phyloP scores from a whole-genome alignment of 2,113 vertebrate genomes.

The Glaucomys volans region DNA sequence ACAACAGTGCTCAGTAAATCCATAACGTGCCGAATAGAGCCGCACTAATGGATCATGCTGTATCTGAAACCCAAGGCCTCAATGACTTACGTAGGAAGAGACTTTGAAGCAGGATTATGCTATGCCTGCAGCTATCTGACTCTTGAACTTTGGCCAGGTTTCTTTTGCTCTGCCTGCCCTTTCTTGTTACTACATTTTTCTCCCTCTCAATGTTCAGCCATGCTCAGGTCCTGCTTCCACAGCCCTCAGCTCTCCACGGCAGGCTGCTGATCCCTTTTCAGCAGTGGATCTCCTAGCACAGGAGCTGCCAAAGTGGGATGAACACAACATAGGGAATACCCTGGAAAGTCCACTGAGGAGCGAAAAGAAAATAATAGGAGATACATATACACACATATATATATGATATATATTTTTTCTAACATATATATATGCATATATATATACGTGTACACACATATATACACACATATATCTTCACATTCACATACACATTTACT shows the following conservation, averaged over 20 bases:
- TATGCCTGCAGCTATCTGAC: not conserved
- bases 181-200: not conserved
- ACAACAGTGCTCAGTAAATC: not conserved
- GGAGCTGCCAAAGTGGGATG: not conserved
- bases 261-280: not conserved
- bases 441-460: not conserved
- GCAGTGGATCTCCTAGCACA: not conserved
- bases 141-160: not conserved
- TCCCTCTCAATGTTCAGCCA: not conserved
- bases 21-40: not conserved
- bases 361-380: conserved; percentile 31
- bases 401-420: too few relatives aligned
- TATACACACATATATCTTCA: not conserved
- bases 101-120: not conserved
- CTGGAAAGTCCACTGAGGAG: not conserved
- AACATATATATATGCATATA: not conserved
- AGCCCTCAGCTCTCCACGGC: not conserved
- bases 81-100: not conserved
- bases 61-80: not conserved
- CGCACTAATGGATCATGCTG: not conserved
- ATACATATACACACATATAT: not conserved
- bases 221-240: not conserved
- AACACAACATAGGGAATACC: not conserved
- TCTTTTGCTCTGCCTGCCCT: not conserved
- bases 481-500: not conserved